Base-by-base conservation (phyloP, 2,888 invertebrate species). In the Glaucopsyche alexis region DNA sequence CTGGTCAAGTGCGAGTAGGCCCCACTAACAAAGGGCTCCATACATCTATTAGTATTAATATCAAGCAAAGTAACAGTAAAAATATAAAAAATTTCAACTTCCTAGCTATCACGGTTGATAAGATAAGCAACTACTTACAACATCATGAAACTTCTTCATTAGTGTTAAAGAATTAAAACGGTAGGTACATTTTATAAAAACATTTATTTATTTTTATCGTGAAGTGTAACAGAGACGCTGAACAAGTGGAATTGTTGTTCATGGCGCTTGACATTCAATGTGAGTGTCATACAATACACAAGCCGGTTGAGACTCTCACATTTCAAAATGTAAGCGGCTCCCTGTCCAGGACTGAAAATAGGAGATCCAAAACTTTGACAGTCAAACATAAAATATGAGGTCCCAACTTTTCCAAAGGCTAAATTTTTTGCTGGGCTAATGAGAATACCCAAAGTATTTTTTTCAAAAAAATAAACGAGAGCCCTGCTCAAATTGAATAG, bases 361-460 rank as follows among this genome's bases (percentile, higher is more conserved):
- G 95, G 95, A 4, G 91, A 85, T 8, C 95, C 95, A 77, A 89
- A 86, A 75, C 94, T 94, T 83, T 95, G 95, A 77, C 95, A 95
- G 79, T 96, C 95, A 81, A 94, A 95, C 94, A 96, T 94, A 78
- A 95, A 95, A 80, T 95, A 96, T 13, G 95, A 95, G 14, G 84
- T 81, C 0, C 87, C 88, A 19, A 84, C 82, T 76, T 81, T 93
- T 2, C 94, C 94, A 78, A 94, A 93, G 11, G 93, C 92, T 75
- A 94, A 82, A 71, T 94, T 94, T 73, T 94, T 94, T 13, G 84
- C 84, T 0, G 93, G 91, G 76, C 94, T 94, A 71, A 94, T 93
- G 66, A 95, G 82, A 71, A 96, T 87, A 7, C 95, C 95, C 52
- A 88, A 65, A 7, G 84, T 84, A 76, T 93, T 84, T 64, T 91